Evolutionary conservation across 2,797 vertebrate species (phyloP).

Genomic region (Distichodus sexfasciatus): DNA sequence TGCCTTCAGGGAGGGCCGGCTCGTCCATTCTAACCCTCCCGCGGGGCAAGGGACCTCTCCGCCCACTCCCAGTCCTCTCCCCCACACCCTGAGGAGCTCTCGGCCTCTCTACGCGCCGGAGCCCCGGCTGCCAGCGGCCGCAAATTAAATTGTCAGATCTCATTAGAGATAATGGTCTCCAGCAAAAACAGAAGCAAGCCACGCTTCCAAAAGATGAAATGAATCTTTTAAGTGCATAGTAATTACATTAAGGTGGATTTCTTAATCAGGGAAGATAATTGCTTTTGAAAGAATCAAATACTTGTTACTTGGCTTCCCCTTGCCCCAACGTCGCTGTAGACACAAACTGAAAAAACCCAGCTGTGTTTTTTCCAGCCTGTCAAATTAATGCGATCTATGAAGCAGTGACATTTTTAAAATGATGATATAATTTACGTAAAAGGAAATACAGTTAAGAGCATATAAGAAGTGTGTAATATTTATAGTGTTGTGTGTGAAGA

Average conservation of each 20-base stretch:
- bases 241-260: slow-evolving; percentile 72
- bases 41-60: slow-evolving; percentile 4
- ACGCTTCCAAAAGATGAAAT: slow-evolving; percentile 66
- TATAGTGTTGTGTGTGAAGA: too few relatives aligned
- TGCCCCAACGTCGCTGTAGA: neutral
- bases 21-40: neutral
- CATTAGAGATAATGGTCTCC: slow-evolving; percentile 69
- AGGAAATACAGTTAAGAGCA: too few relatives aligned
- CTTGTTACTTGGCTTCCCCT: slow-evolving; percentile 49
- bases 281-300: slow-evolving; percentile 66
- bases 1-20: neutral
- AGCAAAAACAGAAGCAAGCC: slow-evolving; percentile 62
- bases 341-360: neutral
- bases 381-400: neutral
- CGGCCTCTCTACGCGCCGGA: slow-evolving; percentile 44
- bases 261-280: slow-evolving; percentile 72
- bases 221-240: slow-evolving; percentile 70
- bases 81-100: too few relatives aligned
- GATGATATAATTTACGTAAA: neutral
- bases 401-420: neutral
- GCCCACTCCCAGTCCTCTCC: too few relatives aligned
- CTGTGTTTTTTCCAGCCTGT: neutral
- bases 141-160: slow-evolving; percentile 64
- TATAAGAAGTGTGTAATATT: too few relatives aligned
- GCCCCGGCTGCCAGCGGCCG: slow-evolving; percentile 29